phyloP scores from a whole-genome alignment of 2,888 invertebrate species.

The Volucella bombylans region DNA sequence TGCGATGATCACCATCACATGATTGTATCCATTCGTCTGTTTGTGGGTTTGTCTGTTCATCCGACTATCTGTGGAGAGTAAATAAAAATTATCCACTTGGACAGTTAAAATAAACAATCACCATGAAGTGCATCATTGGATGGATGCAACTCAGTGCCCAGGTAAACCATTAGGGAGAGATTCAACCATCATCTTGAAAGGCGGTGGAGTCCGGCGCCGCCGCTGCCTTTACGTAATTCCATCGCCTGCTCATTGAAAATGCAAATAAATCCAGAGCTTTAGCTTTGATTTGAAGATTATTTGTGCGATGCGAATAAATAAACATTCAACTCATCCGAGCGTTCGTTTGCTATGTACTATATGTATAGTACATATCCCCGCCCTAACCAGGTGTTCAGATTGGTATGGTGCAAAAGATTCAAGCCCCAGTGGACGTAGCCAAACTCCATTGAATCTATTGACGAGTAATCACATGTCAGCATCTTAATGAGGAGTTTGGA shows the following conservation, averaged over 20 bases:
- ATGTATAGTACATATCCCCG: neutral
- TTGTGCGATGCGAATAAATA: constrained; percentile 31
- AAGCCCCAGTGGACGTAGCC: neutral
- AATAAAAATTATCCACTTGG: constrained; percentile 53
- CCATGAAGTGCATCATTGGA: constrained; percentile 16
- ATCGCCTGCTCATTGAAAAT: constrained; percentile 26
- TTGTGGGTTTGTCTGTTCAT: too few relatives aligned
- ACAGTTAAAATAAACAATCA: constrained; percentile 44
- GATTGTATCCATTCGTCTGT: neutral
- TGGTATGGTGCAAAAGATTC: neutral
- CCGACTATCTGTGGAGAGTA: constrained; percentile 5
- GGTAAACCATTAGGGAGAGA: neutral
- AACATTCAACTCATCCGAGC: constrained; percentile 34
- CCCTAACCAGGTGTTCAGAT: constrained; percentile 10
- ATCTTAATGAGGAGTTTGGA: constrained; percentile 47
- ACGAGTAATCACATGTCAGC: constrained; percentile 51
- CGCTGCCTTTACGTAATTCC: neutral
- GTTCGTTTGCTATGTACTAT: neutral
- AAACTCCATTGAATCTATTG: constrained; percentile 19
- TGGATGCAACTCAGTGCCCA: neutral
- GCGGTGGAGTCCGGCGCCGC: neutral
- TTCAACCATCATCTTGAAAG: constrained; percentile 10
- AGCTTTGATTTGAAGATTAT: constrained; percentile 35
- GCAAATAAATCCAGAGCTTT: constrained; percentile 39
- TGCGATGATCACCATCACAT: neutral